These are phyloP conservation scores for Daboia siamensis DNA, from an alignment of 2,113 vertebrate species.

Conservation along the genomic window DNA sequence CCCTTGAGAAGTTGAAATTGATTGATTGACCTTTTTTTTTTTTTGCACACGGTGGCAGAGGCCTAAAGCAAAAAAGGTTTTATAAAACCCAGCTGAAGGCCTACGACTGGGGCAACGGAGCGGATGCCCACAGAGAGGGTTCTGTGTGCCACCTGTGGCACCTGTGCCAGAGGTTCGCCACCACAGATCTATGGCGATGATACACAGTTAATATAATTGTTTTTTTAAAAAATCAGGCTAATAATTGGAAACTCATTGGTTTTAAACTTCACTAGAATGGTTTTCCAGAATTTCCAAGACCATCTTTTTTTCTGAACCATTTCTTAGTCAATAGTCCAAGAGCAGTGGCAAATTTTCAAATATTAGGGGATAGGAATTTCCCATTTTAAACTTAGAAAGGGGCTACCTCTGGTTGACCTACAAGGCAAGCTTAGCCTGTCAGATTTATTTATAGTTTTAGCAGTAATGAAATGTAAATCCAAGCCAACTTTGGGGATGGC, in stretches of 20 bases:
- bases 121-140: no score
- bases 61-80: no score
- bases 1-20: no score
- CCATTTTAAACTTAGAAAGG: not conserved
- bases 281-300: not conserved
- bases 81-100: no score
- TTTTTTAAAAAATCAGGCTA: not conserved
- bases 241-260: not conserved
- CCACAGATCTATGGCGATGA: not conserved
- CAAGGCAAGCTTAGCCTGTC: not conserved
- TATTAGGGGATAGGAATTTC: not conserved
- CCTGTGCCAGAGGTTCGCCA: no score
- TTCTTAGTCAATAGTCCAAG: not conserved
- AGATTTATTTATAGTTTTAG: not conserved
- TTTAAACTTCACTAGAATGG: not conserved
- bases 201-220: not conserved
- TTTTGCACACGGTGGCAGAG: no score
- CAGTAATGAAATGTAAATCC: not conserved
- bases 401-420: not conserved
- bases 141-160: no score
- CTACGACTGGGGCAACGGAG: no score
- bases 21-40: no score
- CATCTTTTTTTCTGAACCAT: not conserved
- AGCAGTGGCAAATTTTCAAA: not conserved
- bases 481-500: not conserved